Evolutionary conservation across 2,888 invertebrate genomes (phyloP).

Genomic region (Drosophila lacicola): DNA sequence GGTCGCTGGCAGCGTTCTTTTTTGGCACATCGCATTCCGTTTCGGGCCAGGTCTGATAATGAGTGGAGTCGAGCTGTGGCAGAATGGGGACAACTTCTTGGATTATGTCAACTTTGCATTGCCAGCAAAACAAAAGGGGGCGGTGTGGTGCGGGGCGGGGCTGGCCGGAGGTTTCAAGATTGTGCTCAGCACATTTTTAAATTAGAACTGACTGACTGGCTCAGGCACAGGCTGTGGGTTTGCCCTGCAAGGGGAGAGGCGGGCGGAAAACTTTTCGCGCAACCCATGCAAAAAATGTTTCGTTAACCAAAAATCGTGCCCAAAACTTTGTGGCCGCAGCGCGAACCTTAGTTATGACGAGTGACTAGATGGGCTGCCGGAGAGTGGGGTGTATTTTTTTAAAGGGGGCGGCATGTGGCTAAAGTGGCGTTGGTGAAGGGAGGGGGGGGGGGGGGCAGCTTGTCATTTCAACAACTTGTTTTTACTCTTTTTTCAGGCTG

Average conservation of each 20-base stretch:
- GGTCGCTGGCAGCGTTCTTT: slow-evolving; percentile 25
- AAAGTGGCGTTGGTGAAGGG: background rate
- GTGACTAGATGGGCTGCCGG: slow-evolving; percentile 9
- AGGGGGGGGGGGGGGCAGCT: background rate
- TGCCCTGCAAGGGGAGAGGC: too few species aligned
- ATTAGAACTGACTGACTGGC: slow-evolving; percentile 36
- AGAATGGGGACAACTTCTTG: slow-evolving; percentile 26
- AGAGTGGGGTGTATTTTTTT: background rate
- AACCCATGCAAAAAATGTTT: slow-evolving; percentile 65
- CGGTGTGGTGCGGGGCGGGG: background rate
- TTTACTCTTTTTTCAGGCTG: slow-evolving; percentile 31
- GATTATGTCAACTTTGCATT: slow-evolving; percentile 57
- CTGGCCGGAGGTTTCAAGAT: slow-evolving; percentile 1
- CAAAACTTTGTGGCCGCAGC: slow-evolving; percentile 74
- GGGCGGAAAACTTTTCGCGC: slow-evolving; percentile 51
- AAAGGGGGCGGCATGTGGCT: too few species aligned
- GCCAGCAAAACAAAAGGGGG: slow-evolving; percentile 9
- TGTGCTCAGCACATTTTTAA: slow-evolving; percentile 61
- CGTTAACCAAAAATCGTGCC: slow-evolving; percentile 79
- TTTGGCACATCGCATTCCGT: slow-evolving; percentile 22
- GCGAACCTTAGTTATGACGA: slow-evolving; percentile 41
- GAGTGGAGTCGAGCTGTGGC: slow-evolving; percentile 17
- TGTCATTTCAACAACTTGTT: slow-evolving; percentile 56
- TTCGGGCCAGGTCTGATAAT: slow-evolving; percentile 42
- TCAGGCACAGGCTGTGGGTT: background rate